A percentile compares a stretch with the other conserved stretches of the same genome.
These are phyloP conservation scores for Avahi laniger DNA, from an alignment of 2,797 vertebrate genomes.

Conservation along the genomic window DNA sequence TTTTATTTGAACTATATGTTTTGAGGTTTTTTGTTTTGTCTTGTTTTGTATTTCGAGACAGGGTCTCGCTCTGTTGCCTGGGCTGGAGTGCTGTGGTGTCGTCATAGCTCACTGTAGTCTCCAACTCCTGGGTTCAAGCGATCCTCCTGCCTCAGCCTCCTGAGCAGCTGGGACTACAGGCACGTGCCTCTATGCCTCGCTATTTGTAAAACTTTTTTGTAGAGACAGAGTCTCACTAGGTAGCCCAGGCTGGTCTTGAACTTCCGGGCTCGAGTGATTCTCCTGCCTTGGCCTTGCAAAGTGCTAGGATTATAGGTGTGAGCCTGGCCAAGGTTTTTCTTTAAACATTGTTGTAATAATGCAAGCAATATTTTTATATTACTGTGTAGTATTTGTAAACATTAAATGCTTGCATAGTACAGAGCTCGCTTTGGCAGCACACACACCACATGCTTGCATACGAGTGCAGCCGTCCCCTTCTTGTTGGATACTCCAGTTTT, in stretches of 20 bases:
- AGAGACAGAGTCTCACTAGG: no score
- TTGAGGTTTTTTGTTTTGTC: background rate
- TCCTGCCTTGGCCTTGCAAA: no score
- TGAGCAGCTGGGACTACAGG: background rate
- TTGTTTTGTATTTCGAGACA: background rate
- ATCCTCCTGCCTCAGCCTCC: background rate
- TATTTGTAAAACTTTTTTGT: background rate
- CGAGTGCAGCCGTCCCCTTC: background rate
- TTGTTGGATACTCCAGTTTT: background rate
- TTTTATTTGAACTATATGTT: slow-evolving; percentile 3
- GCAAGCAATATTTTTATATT: background rate
- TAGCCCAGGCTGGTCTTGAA: no score
- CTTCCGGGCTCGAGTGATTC: no score
- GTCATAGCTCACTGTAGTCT: background rate
- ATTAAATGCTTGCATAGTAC: background rate
- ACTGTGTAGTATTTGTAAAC: background rate
- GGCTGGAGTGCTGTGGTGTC: background rate
- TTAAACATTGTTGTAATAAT: no score
- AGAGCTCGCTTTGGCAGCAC: no score
- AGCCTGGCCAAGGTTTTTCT: no score
- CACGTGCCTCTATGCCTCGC: background rate
- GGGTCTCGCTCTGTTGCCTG: background rate
- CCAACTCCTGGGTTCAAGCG: background rate
- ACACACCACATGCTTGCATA: background rate
- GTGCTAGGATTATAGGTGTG: no score